phyloP scores from a whole-genome alignment of 2,113 vertebrate genomes.

The Ceuthmochares aereus region DNA sequence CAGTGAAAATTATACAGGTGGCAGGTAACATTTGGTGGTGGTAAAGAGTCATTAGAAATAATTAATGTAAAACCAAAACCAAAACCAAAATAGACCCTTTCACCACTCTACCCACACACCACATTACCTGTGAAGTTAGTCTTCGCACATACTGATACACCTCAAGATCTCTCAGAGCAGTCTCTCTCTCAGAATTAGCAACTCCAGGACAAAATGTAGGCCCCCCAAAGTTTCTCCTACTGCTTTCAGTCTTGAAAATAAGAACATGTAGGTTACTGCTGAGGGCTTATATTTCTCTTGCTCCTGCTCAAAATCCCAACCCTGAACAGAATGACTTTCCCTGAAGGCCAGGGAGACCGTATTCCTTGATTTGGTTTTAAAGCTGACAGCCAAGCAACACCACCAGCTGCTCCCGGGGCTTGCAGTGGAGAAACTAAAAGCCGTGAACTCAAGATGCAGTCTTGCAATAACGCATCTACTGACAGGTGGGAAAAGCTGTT shows the following conservation, averaged over 20 bases:
- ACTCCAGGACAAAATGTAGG: background rate
- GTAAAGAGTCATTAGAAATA: background rate
- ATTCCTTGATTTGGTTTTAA: background rate
- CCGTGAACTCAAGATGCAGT: background rate
- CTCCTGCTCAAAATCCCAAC: background rate
- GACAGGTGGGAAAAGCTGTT: background rate
- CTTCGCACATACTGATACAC: background rate
- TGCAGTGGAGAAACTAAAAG: background rate
- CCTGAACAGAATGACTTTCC: background rate
- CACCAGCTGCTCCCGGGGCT: background rate
- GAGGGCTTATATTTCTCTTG: background rate
- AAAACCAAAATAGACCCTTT: background rate
- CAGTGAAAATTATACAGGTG: background rate
- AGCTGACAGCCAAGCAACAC: background rate
- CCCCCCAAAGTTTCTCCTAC: background rate
- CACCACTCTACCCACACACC: background rate
- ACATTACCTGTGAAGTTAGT: background rate
- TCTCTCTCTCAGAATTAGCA: background rate
- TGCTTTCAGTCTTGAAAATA: background rate
- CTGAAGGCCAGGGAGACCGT: background rate
- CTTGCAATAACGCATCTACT: background rate
- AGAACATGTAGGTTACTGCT: background rate
- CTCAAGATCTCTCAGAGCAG: background rate
- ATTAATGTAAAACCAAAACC: background rate
- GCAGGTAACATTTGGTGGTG: background rate